Evolutionary conservation across 2,113 vertebrate genomes (phyloP).

Genomic region (Triplophysa tibetana): DNA sequence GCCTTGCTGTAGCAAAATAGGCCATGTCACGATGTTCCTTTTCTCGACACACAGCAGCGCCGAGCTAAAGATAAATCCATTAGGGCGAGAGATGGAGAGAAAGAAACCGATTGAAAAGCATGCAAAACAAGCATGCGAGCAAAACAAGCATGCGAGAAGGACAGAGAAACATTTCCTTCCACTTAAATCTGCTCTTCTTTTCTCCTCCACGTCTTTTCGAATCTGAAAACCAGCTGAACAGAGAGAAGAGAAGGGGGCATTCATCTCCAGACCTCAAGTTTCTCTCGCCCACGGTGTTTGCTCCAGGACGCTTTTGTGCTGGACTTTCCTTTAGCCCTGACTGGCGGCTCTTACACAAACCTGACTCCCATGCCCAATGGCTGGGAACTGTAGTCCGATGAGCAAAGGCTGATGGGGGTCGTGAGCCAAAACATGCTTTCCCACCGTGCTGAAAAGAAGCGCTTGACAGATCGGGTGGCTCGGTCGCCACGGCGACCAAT

Average conservation of each 20-base stretch:
- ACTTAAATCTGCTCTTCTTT: slow-evolving; percentile 9
- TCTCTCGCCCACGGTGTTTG: slow-evolving; percentile 31
- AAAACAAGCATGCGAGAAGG: neutral
- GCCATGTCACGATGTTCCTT: slow-evolving; percentile 39
- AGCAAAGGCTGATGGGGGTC: slow-evolving; percentile 49
- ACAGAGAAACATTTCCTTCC: slow-evolving; percentile 20
- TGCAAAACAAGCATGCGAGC: neutral
- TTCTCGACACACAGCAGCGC: slow-evolving; percentile 35
- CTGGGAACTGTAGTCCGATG: slow-evolving; percentile 53
- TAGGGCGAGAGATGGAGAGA: slow-evolving; percentile 24
- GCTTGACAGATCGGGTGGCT: slow-evolving; percentile 54
- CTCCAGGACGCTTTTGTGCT: slow-evolving; percentile 35
- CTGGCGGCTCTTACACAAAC: slow-evolving; percentile 45
- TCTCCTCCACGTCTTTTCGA: slow-evolving; percentile 9
- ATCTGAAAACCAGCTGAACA: slow-evolving; percentile 8
- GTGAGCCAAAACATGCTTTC: slow-evolving; percentile 54
- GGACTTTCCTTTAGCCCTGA: slow-evolving; percentile 38
- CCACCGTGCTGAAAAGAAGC: slow-evolving; percentile 55
- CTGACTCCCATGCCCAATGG: slow-evolving; percentile 55
- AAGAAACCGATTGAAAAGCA: neutral
- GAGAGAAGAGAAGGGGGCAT: slow-evolving; percentile 26
- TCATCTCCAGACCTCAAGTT: slow-evolving; percentile 40
- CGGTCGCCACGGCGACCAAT: slow-evolving; percentile 48
- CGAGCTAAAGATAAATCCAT: slow-evolving; percentile 48
- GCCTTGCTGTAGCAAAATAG: slow-evolving; percentile 51